Base-by-base conservation (phyloP, 2,888 invertebrate genomes). In the Agonopterix alstromeriana region DNA sequence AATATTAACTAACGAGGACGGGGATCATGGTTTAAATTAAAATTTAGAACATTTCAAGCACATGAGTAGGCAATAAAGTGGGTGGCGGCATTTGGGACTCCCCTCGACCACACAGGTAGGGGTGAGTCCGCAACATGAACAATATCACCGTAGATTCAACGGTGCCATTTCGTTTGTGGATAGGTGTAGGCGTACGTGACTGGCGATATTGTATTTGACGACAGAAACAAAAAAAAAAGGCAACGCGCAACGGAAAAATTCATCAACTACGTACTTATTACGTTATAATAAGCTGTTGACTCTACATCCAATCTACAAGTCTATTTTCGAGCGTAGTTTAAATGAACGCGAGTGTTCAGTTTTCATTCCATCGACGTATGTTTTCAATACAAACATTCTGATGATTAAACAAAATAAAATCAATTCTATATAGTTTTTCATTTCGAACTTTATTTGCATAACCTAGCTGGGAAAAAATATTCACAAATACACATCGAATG, bases 121-220 rank as follows among this genome's bases (percentile, higher is more conserved):
- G 48, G 53, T 46, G 17, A 50, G 48, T 60, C 61, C 60, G 50
- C 63, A 52, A 51, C 52, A 49, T 38, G 50, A 48, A 48, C 44
- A 50, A 52, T 51, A 55, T 52, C 38, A 46, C 47, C 52, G 52
- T 51, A 27, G 27, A 27, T 27, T 5, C 27, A 27, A 27, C 27
- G 7, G 1, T 27, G 7, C 3, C 27, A 27, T 27, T 27, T 27
- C 27, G 7, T 27, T 27, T 27, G 27, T 27, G 27, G 27, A 5
- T 27, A 27, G 27, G 27, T 5, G 17, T 2, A 17, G 3, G 17
- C 17, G 27, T 27, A 27, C 27, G 27, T 5, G 27, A 27, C 7
- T 27, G 27, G 5, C 27, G 27, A 27, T 27, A 27, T 27, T 27
- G 27, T 27, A 27, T 27, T 27, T 27, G 27, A 27, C 5, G 27